Conservation (phyloP, 2,113 vertebrate genomes). For the Chaetops frenatus region DNA sequence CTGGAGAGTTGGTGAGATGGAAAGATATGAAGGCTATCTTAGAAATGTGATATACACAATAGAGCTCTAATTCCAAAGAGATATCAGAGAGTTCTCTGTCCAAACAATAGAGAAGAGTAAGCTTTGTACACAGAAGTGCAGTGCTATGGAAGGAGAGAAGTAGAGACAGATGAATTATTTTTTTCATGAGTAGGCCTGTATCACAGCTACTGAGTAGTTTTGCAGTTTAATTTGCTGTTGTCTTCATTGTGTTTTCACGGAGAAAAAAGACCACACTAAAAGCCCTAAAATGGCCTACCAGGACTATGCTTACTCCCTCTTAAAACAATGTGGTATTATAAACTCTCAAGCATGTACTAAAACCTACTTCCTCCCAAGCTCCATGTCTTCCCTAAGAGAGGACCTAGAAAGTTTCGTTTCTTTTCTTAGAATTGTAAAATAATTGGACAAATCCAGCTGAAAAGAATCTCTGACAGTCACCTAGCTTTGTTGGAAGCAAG, state of each 20-base stretch:
- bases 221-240: background rate
- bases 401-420: background rate
- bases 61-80: background rate
- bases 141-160: background rate
- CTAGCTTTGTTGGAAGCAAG: background rate
- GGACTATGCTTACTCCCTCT: background rate
- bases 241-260: background rate
- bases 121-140: background rate
- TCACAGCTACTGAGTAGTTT: background rate
- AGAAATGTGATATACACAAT: background rate
- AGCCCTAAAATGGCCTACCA: background rate
- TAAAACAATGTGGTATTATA: background rate
- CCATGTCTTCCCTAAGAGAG: background rate
- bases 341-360: background rate
- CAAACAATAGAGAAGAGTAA: background rate
- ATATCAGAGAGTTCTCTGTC: background rate
- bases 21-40: background rate
- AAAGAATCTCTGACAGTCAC: background rate
- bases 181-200: fast-evolving
- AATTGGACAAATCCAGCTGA: background rate
- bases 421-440: background rate
- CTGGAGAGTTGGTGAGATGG: background rate
- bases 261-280: background rate
- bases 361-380: background rate
- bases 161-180: background rate